Conservation (phyloP, 2,797 vertebrate species). For the Schizothorax lantsangensis region DNA sequence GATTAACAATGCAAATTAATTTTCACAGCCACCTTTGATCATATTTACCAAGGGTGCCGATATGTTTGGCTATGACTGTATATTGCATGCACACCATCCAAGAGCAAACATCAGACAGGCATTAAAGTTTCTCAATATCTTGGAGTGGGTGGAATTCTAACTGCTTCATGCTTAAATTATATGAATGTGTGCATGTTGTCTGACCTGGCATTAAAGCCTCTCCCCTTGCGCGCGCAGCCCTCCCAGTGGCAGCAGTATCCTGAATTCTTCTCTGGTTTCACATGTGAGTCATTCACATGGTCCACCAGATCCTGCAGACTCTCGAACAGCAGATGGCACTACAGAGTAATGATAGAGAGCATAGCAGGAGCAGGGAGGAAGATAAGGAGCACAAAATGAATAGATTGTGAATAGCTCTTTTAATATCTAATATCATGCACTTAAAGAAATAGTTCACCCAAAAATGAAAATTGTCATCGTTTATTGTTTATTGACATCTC, state of each 20-base stretch:
- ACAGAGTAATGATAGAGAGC: conserved; percentile 40
- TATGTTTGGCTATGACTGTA: too few species aligned
- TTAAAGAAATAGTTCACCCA: neutral
- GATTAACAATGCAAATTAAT: too few species aligned
- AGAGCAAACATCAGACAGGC: neutral
- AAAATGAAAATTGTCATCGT: neutral
- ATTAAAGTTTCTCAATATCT: neutral
- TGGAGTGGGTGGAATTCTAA: neutral
- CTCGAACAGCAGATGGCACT: conserved; percentile 97
- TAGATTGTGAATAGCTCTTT: neutral
- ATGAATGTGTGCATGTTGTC: conserved; percentile 1
- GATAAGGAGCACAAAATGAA: neutral
- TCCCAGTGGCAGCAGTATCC: conserved; percentile 99
- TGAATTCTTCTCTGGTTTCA: conserved; percentile 94
- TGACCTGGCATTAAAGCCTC: conserved; percentile 96
- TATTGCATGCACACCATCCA: neutral
- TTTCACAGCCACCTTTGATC: too few species aligned
- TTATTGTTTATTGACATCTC: neutral
- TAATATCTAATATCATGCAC: neutral
- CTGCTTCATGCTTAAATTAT: neutral
- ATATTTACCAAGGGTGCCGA: too few species aligned
- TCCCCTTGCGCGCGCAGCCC: conserved; percentile 93
- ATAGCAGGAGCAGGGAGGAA: conserved; percentile 20
- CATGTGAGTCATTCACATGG: conserved; percentile 95
- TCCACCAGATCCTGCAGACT: conserved; percentile 96